Conservation (phyloP, 2,888 invertebrate genomes). For the Macrophya alboannulata region DNA sequence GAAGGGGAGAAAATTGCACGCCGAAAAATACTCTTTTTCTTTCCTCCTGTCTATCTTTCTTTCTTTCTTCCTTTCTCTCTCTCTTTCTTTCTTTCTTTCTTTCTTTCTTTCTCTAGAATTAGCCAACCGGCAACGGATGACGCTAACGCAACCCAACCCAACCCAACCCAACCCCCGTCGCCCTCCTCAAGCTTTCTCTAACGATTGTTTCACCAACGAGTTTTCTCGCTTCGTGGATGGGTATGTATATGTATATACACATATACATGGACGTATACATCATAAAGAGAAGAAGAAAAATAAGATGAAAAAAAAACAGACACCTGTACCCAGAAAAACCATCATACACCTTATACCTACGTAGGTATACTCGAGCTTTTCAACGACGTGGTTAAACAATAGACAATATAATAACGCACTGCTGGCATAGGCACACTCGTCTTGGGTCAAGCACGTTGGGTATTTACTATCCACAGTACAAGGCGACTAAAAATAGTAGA, state of each 20-base stretch:
- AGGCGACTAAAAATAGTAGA: slow-evolving; percentile 26
- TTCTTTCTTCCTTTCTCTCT: slow-evolving; percentile 61
- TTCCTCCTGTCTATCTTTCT: slow-evolving; percentile 36
- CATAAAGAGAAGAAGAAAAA: slow-evolving; percentile 11
- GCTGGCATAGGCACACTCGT: background rate
- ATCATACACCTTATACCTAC: background rate
- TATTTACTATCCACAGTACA: background rate
- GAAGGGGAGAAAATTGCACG: slow-evolving; percentile 54
- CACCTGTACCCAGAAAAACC: slow-evolving; percentile 65
- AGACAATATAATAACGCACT: slow-evolving; percentile 25
- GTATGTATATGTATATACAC: slow-evolving; percentile 25
- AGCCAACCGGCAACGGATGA: slow-evolving; percentile 54
- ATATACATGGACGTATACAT: too few species aligned
- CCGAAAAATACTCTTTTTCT: slow-evolving; percentile 51
- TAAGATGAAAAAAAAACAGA: slow-evolving; percentile 38
- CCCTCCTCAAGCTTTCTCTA: slow-evolving; percentile 27
- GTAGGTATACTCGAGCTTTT: background rate
- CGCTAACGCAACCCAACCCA: slow-evolving; percentile 38
- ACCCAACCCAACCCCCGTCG: background rate
- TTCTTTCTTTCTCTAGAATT: slow-evolving; percentile 27
- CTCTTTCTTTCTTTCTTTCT: slow-evolving; percentile 54
- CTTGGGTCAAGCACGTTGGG: slow-evolving; percentile 18
- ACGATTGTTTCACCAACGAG: slow-evolving; percentile 56
- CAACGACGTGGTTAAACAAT: slow-evolving; percentile 20
- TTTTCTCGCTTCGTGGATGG: slow-evolving; percentile 52